Conservation (phyloP, 64 coral and sea anemone species). For the Platygyra sinensis region DNA sequence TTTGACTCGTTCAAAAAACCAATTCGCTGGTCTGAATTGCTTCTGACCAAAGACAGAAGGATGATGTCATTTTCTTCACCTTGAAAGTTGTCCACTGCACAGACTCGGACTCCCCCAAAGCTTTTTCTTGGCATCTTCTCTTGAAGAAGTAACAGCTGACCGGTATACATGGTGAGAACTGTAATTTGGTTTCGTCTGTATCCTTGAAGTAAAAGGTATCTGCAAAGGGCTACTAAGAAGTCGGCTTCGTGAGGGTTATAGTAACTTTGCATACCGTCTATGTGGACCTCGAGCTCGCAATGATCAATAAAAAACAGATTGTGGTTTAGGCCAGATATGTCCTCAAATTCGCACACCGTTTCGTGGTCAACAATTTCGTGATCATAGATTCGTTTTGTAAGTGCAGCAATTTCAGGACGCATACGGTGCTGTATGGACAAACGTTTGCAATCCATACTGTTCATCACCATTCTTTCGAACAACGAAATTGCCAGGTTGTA, state of each 20-base stretch:
- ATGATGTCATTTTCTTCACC: conserved; percentile 88
- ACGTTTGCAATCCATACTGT: conserved; percentile 77
- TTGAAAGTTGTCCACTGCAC: conserved; percentile 86
- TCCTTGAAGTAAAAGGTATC: conserved; percentile 77
- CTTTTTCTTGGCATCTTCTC: conserved; percentile 59
- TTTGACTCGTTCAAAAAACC: conserved; percentile 41
- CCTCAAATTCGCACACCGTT: conserved; percentile 65
- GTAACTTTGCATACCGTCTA: conserved; percentile 71
- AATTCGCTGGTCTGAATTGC: conserved; percentile 58
- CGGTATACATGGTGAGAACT: conserved; percentile 84
- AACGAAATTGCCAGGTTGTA: conserved; percentile 86
- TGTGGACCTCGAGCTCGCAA: conserved; percentile 25
- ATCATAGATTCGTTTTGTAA: conserved; percentile 77
- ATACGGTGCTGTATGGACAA: conserved; percentile 83
- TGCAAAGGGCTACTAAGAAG: conserved; percentile 70
- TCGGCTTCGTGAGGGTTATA: conserved; percentile 80
- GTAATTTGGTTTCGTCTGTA: conserved; percentile 70
- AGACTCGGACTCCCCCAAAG: conserved; percentile 69
- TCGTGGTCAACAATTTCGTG: conserved; percentile 78
- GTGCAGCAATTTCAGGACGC: conserved; percentile 71
- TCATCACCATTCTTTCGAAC: conserved; percentile 88
- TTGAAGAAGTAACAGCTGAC: conserved; percentile 81
- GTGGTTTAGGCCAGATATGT: conserved; percentile 51
- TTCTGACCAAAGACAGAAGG: conserved; percentile 79
- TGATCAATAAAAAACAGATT: conserved; percentile 90